Evolutionary conservation across 2,888 invertebrate genomes (phyloP).

Genomic region (Andrena minutula): DNA sequence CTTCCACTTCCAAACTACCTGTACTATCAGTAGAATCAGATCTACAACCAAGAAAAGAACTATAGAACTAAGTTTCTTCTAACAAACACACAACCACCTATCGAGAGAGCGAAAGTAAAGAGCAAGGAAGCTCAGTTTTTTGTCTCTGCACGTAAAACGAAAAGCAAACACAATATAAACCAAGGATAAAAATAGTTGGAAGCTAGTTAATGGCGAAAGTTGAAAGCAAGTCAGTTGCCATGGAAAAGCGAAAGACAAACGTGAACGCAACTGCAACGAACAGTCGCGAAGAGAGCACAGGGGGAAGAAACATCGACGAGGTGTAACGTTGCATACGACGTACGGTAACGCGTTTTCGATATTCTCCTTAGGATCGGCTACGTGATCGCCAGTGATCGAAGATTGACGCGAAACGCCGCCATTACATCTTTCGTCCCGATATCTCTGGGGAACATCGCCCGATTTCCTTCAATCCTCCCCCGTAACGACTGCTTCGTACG

Average conservation of each 20-base stretch:
- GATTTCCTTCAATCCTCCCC: conserved; percentile 42
- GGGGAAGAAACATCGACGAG: conserved; percentile 8
- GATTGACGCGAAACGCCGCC: conserved; percentile 53
- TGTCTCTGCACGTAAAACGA: conserved; percentile 35
- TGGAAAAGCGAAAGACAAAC: conserved; percentile 53
- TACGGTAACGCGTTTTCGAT: conserved; percentile 66
- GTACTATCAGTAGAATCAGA: not conserved
- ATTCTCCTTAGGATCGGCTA: conserved; percentile 64
- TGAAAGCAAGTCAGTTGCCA: conserved; percentile 43
- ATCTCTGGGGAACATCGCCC: conserved; percentile 36
- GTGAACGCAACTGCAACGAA: conserved; percentile 4
- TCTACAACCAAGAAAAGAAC: not conserved
- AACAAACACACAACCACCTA: conserved; percentile 13
- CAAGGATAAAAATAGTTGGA: conserved; percentile 45
- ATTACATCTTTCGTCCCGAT: conserved; percentile 41
- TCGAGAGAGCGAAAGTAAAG: not conserved
- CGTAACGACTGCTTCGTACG: conserved; percentile 39
- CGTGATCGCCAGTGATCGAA: conserved; percentile 68
- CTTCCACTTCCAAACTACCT: too few relatives aligned
- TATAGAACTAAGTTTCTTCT: not conserved
- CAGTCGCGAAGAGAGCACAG: not conserved
- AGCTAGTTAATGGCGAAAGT: conserved; percentile 62
- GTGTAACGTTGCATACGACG: conserved; percentile 45
- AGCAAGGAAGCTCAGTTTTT: not conserved
- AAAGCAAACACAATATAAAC: conserved; percentile 53